These are phyloP conservation scores for Callinectes sapidus DNA, from an alignment of 2,888 invertebrate species.

Conservation along the genomic window DNA sequence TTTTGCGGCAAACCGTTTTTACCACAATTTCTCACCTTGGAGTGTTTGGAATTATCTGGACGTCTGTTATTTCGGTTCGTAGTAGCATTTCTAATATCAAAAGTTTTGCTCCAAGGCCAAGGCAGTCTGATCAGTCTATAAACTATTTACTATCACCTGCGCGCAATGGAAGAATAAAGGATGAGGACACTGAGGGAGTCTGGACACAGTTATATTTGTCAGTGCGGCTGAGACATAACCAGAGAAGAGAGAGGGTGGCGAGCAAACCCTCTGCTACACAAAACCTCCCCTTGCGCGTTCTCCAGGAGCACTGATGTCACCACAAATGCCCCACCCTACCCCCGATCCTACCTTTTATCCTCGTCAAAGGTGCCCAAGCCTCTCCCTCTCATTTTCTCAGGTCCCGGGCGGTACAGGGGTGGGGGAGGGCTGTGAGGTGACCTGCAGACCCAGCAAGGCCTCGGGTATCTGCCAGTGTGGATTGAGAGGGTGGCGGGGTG, in stretches of 20 bases:
- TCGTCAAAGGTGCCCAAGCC: background rate
- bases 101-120: background rate
- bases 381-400: background rate
- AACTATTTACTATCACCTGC: background rate
- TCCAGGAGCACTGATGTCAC: background rate
- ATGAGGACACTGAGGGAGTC: background rate
- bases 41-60: background rate
- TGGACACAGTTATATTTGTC: background rate
- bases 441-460: constrained; percentile 18
- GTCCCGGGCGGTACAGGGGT: constrained; percentile 5
- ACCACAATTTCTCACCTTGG: background rate
- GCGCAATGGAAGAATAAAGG: background rate
- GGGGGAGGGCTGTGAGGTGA: background rate
- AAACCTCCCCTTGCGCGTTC: background rate
- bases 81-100: background rate
- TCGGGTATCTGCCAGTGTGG: constrained; percentile 21
- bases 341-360: background rate
- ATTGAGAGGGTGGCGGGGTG: background rate
- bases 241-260: background rate
- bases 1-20: background rate
- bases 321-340: background rate
- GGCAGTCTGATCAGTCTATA: background rate
- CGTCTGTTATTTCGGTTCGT: background rate
- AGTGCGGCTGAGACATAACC: background rate
- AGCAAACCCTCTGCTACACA: background rate